A percentile compares a stretch with the other conserved stretches of the same genome.
Evolutionary conservation across 2,888 invertebrate genomes (phyloP).

Genomic region (Diarsia dahlii): DNA sequence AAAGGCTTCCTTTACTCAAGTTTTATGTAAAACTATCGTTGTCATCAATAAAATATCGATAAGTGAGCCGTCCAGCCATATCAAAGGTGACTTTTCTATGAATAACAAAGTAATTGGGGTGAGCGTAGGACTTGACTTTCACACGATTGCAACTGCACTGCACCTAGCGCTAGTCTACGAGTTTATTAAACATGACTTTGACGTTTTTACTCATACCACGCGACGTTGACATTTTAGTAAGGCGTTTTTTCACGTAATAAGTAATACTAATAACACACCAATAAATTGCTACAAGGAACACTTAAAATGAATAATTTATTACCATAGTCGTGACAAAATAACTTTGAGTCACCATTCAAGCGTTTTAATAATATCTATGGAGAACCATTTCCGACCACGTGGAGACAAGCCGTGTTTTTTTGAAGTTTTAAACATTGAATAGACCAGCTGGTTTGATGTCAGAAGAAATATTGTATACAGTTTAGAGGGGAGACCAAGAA

Average conservation of each 20-base stretch:
- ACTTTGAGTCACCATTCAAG: conserved; percentile 63
- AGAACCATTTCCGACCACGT: conserved; percentile 85
- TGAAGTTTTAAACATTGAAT: conserved; percentile 78
- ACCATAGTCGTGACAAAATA: conserved; percentile 65
- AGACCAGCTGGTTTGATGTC: conserved; percentile 87
- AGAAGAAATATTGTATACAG: conserved; percentile 85
- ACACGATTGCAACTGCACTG: conserved; percentile 81
- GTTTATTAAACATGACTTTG: conserved; percentile 64
- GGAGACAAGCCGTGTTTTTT: conserved; percentile 74
- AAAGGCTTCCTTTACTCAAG: neutral
- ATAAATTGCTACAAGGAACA: conserved; percentile 66
- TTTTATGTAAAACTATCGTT: neutral
- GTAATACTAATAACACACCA: conserved; percentile 44
- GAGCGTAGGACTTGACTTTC: conserved; percentile 84
- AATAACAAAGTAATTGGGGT: conserved; percentile 86
- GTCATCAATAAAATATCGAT: conserved; percentile 68
- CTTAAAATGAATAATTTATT: conserved; percentile 72
- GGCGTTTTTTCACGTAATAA: conserved; percentile 64
- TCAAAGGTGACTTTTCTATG: conserved; percentile 80
- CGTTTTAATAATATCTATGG: conserved; percentile 66
- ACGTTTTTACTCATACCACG: conserved; percentile 66
- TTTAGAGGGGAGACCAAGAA: conserved; percentile 81
- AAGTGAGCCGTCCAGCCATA: conserved; percentile 68
- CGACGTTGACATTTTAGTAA: conserved; percentile 74
- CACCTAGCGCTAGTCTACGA: conserved; percentile 69